Evolutionary conservation across 2,888 invertebrate species (phyloP).

Genomic region (Melanostoma mellinum): DNA sequence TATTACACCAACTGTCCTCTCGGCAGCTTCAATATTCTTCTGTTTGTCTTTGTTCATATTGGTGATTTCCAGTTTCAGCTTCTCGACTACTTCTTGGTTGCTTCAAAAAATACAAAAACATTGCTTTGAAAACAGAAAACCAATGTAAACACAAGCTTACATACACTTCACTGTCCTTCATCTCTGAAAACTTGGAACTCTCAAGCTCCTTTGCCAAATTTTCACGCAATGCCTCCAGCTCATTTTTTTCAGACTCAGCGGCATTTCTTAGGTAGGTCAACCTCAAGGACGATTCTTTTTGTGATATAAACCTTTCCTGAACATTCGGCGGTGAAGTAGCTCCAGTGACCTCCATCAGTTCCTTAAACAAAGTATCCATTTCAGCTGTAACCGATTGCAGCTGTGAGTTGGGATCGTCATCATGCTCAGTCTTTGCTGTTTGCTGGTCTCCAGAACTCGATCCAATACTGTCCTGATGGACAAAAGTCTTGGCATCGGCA

Average conservation of each 20-base stretch:
- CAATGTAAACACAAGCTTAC: constrained; percentile 74
- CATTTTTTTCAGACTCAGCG: constrained; percentile 89
- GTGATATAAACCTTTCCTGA: constrained; percentile 87
- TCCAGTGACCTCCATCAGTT: constrained; percentile 89
- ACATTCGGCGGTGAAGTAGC: constrained; percentile 90
- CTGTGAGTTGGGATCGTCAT: constrained; percentile 79
- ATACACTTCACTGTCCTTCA: constrained; percentile 91
- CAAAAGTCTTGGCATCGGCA: constrained; percentile 84
- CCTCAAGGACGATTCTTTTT: constrained; percentile 88
- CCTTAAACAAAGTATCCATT: constrained; percentile 88
- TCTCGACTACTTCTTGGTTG: constrained; percentile 88
- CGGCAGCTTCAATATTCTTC: constrained; percentile 80
- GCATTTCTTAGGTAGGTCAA: constrained; percentile 87
- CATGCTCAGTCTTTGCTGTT: constrained; percentile 80
- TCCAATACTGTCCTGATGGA: constrained; percentile 85
- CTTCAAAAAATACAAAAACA: constrained; percentile 81
- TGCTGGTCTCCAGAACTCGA: constrained; percentile 82
- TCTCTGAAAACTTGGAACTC: constrained; percentile 90
- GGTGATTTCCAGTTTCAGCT: constrained; percentile 85
- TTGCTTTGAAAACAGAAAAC: background rate
- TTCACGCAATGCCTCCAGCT: constrained; percentile 87
- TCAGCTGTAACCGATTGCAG: constrained; percentile 78
- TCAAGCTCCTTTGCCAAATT: constrained; percentile 87
- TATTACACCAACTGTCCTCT: constrained; percentile 78
- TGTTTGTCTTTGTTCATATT: constrained; percentile 82